Conservation (phyloP, 2,797 vertebrate species). For the Lithobates pipiens region DNA sequence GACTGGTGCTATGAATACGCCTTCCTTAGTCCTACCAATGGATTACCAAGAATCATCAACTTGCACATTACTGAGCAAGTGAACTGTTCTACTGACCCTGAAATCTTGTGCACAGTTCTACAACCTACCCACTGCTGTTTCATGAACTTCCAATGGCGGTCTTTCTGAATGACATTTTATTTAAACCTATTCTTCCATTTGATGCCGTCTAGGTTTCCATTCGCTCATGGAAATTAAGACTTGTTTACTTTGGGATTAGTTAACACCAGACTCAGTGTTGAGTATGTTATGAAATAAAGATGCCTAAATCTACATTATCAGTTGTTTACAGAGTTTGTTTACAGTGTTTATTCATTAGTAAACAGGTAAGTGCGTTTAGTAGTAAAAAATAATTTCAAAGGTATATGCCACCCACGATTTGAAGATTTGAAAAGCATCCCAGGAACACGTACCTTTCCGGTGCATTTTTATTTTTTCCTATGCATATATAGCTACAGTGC, state of each 20-base stretch:
- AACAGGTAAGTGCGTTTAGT: background rate
- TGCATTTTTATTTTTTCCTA: no score
- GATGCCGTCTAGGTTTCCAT: slow-evolving; percentile 3
- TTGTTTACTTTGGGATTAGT: slow-evolving; percentile 20
- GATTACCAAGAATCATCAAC: slow-evolving; percentile 13
- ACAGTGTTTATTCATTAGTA: background rate
- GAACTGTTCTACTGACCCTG: background rate
- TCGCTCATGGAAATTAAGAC: slow-evolving; percentile 1
- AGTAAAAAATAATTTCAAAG: background rate
- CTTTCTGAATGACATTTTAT: slow-evolving; percentile 35
- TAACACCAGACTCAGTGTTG: slow-evolving; percentile 16
- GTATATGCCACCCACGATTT: background rate
- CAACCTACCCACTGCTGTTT: slow-evolving; percentile 31
- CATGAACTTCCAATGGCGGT: slow-evolving; percentile 25
- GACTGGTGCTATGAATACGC: slow-evolving; percentile 51
- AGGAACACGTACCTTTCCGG: no score
- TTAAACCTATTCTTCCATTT: slow-evolving; percentile 43
- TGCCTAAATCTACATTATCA: slow-evolving; percentile 24
- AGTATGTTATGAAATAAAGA: slow-evolving; percentile 51
- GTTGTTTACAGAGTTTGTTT: no score
- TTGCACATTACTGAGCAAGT: slow-evolving; percentile 5
- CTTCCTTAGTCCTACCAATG: slow-evolving; percentile 18
- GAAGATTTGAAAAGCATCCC: background rate
- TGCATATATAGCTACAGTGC: no score
- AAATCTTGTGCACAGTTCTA: slow-evolving; percentile 37